A percentile compares a stretch with the other conserved stretches of the same genome.
Evolutionary conservation across 2,113 vertebrate genomes (phyloP).

Genomic region (Apeltes quadracus): DNA sequence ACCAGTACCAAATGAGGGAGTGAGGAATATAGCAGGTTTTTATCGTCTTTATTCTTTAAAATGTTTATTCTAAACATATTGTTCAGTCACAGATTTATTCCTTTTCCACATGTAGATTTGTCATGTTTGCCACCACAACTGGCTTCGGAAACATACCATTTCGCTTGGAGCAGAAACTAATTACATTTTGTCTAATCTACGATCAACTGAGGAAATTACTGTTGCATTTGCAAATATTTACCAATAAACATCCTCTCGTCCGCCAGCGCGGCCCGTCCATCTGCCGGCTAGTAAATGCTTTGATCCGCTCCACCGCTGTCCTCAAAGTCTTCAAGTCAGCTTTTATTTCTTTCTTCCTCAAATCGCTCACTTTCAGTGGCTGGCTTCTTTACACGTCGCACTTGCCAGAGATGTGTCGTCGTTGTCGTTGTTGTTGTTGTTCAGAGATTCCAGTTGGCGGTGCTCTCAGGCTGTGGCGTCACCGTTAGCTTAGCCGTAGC

Average conservation of each 20-base stretch:
- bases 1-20: not conserved
- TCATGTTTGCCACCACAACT: not conserved
- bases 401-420: conserved; percentile 22
- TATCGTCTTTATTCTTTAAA: not conserved
- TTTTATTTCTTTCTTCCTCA: conserved; percentile 12
- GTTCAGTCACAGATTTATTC: not conserved
- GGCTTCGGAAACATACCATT: not conserved
- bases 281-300: conserved; percentile 6
- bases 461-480: conserved; percentile 22
- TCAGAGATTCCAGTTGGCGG: conserved; percentile 20
- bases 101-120: not conserved
- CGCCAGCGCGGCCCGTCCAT: not conserved
- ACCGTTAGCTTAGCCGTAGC: conserved; percentile 40
- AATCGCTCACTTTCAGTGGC: conserved; percentile 5
- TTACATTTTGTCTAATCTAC: conserved; percentile 14
- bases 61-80: not conserved
- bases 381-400: not conserved
- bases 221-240: not conserved
- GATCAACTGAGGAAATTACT: conserved; percentile 20
- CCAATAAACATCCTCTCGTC: conserved; percentile 1
- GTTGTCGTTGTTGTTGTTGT: conserved; percentile 31
- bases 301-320: not conserved
- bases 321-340: not conserved
- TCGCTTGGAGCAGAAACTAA: not conserved
- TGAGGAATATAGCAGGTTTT: not conserved